Conservation (phyloP, 2,113 vertebrate genomes). For the Rhinolophus ferrumequinum region DNA sequence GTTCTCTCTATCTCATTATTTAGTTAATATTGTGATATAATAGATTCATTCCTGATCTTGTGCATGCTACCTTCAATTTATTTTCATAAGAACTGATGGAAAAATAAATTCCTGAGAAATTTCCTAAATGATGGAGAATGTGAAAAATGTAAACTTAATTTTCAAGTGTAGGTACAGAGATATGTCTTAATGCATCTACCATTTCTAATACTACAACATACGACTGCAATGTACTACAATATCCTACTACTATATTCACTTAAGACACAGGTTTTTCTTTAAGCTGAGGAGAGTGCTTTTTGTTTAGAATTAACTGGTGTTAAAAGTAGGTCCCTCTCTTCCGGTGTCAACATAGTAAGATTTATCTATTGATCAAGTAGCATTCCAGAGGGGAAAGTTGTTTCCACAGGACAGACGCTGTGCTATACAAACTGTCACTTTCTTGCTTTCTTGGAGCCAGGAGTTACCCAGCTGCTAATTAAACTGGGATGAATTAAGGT, state of each 20-base stretch:
- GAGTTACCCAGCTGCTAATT: conserved; percentile 87
- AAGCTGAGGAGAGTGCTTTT: not conserved
- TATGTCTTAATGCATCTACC: not conserved
- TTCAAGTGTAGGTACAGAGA: not conserved
- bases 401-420: conserved; percentile 78
- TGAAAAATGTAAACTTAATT: not conserved
- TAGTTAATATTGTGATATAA: not conserved
- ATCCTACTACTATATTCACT: not conserved
- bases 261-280: not conserved
- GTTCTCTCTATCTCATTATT: not conserved
- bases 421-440: conserved; percentile 74
- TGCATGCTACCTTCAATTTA: not conserved
- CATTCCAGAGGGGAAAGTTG: conserved; percentile 38
- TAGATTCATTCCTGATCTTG: not conserved
- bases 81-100: not conserved
- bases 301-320: conserved; percentile 12
- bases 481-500: conserved; percentile 88
- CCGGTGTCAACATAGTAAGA: conserved; percentile 47
- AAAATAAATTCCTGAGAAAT: not conserved
- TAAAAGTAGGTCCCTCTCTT: conserved; percentile 51
- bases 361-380: conserved; percentile 62
- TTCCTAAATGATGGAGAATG: conserved; percentile 18
- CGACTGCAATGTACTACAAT: too few species aligned
- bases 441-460: conserved; percentile 83
- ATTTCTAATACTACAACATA: not conserved